A percentile compares a stretch with the other conserved stretches of the same genome.
These are phyloP conservation scores for Puffinus mauretanicus DNA, from an alignment of 2,113 vertebrate genomes.

Conservation along the genomic window DNA sequence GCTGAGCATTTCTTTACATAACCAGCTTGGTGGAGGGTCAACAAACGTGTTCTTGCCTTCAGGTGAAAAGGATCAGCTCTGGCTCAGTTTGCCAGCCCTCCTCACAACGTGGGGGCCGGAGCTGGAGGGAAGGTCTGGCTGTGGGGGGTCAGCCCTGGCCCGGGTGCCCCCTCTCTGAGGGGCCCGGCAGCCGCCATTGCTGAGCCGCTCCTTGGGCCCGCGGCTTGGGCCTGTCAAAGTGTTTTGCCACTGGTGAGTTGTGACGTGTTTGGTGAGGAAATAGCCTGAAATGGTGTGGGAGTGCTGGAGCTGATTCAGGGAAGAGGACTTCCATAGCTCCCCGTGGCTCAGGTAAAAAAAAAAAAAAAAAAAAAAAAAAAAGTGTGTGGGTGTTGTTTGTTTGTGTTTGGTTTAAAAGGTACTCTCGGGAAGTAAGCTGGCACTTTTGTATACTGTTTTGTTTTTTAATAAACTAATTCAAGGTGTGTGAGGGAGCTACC, in stretches of 20 bases:
- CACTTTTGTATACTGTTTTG: rapidly evolving
- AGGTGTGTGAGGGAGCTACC: too few species aligned
- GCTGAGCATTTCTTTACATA: neutral
- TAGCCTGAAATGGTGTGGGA: rapidly evolving
- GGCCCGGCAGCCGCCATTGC: rapidly evolving
- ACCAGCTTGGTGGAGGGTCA: neutral
- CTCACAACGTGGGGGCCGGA: rapidly evolving
- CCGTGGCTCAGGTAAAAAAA: neutral
- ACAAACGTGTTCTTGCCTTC: rapidly evolving
- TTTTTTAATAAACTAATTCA: rapidly evolving
- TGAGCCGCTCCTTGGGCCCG: rapidly evolving
- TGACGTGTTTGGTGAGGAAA: rapidly evolving
- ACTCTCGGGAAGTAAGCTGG: rapidly evolving
- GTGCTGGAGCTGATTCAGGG: too few species aligned
- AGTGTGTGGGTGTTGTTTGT: rapidly evolving
- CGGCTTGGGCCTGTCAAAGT: rapidly evolving
- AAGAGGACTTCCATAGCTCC: rapidly evolving
- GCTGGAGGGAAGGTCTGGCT: rapidly evolving
- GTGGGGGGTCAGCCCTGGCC: rapidly evolving
- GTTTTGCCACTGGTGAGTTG: rapidly evolving
- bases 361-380: too few species aligned
- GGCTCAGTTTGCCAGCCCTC: rapidly evolving
- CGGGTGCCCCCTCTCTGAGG: rapidly evolving
- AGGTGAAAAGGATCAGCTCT: too few species aligned
- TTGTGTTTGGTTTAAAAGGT: neutral